Evolutionary conservation across 1,140 invertebrate genomes (phyloP), one percentile per base, ranked within the genome.

Genomic region (Whitmania pigra): DNA sequence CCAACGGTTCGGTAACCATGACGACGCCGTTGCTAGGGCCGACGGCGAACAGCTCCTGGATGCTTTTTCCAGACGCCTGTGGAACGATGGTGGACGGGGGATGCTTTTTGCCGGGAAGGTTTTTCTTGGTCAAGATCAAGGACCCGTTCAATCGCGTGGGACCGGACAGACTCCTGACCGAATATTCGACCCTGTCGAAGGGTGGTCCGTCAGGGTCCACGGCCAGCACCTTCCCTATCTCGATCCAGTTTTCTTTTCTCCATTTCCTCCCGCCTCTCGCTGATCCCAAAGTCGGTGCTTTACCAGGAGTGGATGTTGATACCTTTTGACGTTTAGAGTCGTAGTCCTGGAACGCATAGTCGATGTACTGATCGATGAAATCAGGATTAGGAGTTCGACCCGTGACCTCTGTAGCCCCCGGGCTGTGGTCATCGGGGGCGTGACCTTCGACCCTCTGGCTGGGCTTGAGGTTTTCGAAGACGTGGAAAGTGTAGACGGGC

Each of bases 401-500:
- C 22, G 22, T 63, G 57, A 25, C 57, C 22, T 63, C 29, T 7
- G 6, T 17, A 18, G 11, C 15, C 22, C 22, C 57, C 1, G 57
- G 11, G 18, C 22, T 63, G 3, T 63, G 29, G 3, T 63, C 29
- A n/a, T 25, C 22, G 11, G 22, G 22, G 57, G 22, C 29, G 57
- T 63, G 6, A 63, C 29, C 57, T 22, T 63, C 22, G 7, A 13
- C 29, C 6, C 22, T 63, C 22, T 63, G 22, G 20, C 22, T 63
- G 57, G 22, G 22, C 22, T 63, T 63, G 13, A 63, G 57, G 29
- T 63, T 72, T 20, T 81, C 80, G 74, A 73, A 69, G 54, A 81
- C 78, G 36, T 76, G 77, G 72, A 75, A 78, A 66, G 78, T 77
- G 25, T 77, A 87, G 43, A 85, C 84, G 0, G 86, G 85, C 75